Evolutionary conservation across 1,140 invertebrate species (phyloP).

Genomic region (Hirudo medicinalis): DNA sequence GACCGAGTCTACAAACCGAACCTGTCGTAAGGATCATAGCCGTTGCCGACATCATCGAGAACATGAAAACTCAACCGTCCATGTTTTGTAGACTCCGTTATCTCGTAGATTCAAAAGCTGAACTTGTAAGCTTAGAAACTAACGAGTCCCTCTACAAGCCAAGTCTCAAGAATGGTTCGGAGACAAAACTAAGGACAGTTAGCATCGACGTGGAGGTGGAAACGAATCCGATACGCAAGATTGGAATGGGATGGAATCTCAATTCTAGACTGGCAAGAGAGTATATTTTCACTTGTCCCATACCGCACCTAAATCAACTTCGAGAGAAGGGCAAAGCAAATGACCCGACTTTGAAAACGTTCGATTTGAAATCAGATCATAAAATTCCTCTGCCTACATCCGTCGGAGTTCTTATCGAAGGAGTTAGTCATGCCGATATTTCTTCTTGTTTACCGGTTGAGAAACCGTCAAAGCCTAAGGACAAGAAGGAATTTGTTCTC

Average conservation of each 20-base stretch:
- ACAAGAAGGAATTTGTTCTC: neutral
- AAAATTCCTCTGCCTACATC: neutral
- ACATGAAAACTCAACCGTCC: neutral
- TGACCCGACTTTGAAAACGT: too few species aligned
- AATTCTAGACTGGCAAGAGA: constrained; percentile 3
- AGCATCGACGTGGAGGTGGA: neutral
- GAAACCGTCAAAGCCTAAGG: constrained; percentile 9
- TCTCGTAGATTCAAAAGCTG: neutral
- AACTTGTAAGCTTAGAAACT: neutral
- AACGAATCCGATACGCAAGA: neutral
- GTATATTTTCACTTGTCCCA: constrained; percentile 11
- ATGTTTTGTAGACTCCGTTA: neutral
- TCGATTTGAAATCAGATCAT: neutral
- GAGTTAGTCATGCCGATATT: neutral
- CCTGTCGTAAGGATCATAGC: constrained; percentile 12
- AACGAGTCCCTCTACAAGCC: neutral
- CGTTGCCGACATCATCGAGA: neutral
- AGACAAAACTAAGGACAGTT: neutral
- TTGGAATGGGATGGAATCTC: constrained; percentile 13
- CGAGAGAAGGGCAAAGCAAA: too few species aligned
- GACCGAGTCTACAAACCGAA: neutral
- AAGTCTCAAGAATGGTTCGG: neutral
- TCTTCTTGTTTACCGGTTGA: neutral
- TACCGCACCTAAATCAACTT: neutral
- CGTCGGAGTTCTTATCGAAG: neutral